These are phyloP conservation scores for Cheilosia pagana DNA, from an alignment of 2,888 invertebrate genomes.

Conservation along the genomic window DNA sequence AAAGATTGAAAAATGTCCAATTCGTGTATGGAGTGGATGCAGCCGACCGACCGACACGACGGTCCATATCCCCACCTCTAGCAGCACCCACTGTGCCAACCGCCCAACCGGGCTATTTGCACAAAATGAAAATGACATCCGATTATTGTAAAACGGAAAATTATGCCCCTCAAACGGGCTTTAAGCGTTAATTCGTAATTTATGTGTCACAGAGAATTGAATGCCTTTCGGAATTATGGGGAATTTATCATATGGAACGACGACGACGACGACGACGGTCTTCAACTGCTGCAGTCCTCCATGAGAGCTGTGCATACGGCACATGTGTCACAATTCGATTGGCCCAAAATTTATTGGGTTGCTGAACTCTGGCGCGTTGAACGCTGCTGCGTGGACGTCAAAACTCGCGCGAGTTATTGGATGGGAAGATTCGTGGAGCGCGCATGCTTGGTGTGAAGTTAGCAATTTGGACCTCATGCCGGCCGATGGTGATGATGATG, in stretches of 20 bases:
- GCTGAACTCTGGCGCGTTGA: constrained; percentile 66
- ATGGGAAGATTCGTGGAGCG: constrained; percentile 61
- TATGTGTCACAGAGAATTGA: constrained; percentile 84
- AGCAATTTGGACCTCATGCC: constrained; percentile 72
- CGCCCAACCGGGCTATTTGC: constrained; percentile 76
- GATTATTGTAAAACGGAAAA: constrained; percentile 76
- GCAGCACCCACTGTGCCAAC: constrained; percentile 73
- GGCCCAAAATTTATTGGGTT: constrained; percentile 73
- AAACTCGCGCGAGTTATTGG: constrained; percentile 69
- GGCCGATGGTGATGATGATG: constrained; percentile 51
- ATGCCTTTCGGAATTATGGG: constrained; percentile 83
- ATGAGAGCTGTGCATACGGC: constrained; percentile 1
- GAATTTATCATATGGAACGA: constrained; percentile 82
- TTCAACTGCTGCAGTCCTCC: background rate
- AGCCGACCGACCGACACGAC: constrained; percentile 1
- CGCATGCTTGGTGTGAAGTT: constrained; percentile 70
- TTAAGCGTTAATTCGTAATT: constrained; percentile 84
- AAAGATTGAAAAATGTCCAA: constrained; percentile 83
- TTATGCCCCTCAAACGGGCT: constrained; percentile 79
- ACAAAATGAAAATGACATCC: constrained; percentile 77
- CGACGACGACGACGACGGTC: constrained; percentile 3
- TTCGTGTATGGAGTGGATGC: constrained; percentile 57
- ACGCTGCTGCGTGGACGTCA: constrained; percentile 53
- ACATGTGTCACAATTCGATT: constrained; percentile 74
- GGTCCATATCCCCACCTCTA: constrained; percentile 38